phyloP scores from a whole-genome alignment of 2,888 invertebrate genomes.

The Apodemia mormo region DNA sequence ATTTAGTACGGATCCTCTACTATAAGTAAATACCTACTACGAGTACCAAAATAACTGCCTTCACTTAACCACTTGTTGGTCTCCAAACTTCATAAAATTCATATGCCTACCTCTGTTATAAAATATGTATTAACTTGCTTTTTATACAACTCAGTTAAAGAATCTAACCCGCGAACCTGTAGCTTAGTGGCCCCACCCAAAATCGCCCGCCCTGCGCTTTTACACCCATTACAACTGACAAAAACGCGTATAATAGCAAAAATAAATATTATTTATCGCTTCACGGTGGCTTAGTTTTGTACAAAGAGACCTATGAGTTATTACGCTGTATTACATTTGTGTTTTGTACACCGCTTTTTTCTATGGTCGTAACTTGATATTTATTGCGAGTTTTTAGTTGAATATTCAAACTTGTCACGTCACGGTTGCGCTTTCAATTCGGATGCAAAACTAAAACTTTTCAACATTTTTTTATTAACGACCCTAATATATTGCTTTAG shows the following conservation, averaged over 20 bases:
- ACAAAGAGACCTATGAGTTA: conserved; percentile 80
- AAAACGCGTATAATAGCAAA: conserved; percentile 81
- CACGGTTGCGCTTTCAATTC: conserved; percentile 64
- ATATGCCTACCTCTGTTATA: too few species aligned
- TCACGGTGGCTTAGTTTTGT: conserved; percentile 79
- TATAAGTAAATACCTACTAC: too few species aligned
- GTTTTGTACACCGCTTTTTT: conserved; percentile 74
- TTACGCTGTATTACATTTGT: conserved; percentile 75
- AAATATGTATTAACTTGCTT: too few species aligned
- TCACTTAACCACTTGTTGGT: too few species aligned
- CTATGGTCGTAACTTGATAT: conserved; percentile 76
- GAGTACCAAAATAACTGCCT: too few species aligned
- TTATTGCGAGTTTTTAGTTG: conserved; percentile 76
- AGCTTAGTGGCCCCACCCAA: conserved; percentile 42
- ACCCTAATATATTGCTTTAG: background rate
- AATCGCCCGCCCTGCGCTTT: conserved; percentile 55
- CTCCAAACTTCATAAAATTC: too few species aligned
- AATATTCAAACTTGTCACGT: conserved; percentile 73
- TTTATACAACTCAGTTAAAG: background rate
- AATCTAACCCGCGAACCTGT: conserved; percentile 30
- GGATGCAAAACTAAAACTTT: conserved; percentile 36
- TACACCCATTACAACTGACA: conserved; percentile 78
- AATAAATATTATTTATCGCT: conserved; percentile 82
- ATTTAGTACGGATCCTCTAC: too few species aligned
- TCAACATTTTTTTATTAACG: background rate